Evolutionary conservation across 2,113 vertebrate genomes (phyloP).

Genomic region (Chiloscyllium plagiosum): DNA sequence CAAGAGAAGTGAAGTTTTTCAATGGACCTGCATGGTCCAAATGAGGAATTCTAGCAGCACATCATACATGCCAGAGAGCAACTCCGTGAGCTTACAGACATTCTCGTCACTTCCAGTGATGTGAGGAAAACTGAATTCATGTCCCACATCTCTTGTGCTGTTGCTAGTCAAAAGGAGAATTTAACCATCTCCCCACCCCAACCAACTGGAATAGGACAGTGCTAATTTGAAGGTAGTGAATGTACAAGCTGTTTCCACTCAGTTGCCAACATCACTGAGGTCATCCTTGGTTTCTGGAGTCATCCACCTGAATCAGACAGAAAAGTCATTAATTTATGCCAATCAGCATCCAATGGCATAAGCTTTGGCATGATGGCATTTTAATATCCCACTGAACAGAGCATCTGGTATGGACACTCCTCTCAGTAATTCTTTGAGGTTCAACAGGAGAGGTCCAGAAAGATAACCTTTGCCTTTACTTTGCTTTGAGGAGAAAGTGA

Average conservation of each 20-base stretch:
- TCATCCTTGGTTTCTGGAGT: background rate
- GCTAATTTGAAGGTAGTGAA: background rate
- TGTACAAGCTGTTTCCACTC: background rate
- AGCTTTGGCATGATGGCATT: background rate
- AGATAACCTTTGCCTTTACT: background rate
- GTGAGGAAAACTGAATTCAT: too few species aligned
- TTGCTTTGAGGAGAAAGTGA: too few species aligned
- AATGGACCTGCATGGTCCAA: too few species aligned
- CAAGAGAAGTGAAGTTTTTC: too few species aligned
- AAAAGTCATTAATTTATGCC: background rate
- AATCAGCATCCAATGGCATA: background rate
- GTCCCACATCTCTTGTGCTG: background rate
- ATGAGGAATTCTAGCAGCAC: too few species aligned
- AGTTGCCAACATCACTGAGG: background rate
- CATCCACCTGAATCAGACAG: background rate
- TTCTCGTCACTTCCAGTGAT: too few species aligned
- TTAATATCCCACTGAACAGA: background rate
- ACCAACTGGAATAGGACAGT: background rate
- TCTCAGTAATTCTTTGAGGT: background rate
- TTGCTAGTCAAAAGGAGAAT: background rate
- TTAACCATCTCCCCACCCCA: background rate
- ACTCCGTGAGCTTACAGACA: too few species aligned
- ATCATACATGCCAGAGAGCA: too few species aligned
- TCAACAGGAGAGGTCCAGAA: background rate
- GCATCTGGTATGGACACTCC: background rate